These are phyloP conservation scores for Oryzias melastigma DNA, from an alignment of 2,113 vertebrate genomes.

Conservation along the genomic window DNA sequence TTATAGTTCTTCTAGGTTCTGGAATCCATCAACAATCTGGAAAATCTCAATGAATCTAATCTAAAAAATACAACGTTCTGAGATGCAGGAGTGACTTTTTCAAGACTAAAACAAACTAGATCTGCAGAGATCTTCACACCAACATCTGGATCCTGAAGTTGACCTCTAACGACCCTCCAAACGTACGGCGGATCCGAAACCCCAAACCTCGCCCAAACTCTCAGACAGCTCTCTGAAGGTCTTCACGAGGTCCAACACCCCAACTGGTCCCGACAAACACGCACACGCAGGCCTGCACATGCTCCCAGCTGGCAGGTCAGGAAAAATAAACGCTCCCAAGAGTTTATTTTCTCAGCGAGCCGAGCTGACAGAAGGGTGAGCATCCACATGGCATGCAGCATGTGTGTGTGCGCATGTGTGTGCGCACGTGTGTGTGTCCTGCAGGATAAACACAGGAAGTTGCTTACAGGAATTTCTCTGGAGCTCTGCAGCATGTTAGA, in stretches of 20 bases:
- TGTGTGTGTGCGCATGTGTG: constrained; percentile 23
- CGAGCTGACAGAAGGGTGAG: constrained; percentile 66
- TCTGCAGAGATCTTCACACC: too few relatives aligned
- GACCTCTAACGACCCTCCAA: too few relatives aligned
- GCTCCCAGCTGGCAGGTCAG: constrained; percentile 38
- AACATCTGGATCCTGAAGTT: too few relatives aligned
- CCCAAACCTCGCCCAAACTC: background rate
- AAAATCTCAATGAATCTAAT: too few relatives aligned
- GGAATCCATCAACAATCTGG: too few relatives aligned
- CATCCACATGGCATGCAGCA: constrained; percentile 43
- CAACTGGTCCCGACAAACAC: constrained; percentile 9
- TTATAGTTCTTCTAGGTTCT: too few relatives aligned
- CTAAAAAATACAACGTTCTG: too few relatives aligned
- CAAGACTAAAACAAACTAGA: too few relatives aligned
- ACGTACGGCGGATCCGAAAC: too few relatives aligned
- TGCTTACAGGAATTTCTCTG: too few relatives aligned
- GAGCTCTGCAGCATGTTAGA: too few relatives aligned
- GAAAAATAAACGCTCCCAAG: constrained; percentile 69
- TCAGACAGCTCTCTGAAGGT: constrained; percentile 1
- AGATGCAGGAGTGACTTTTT: too few relatives aligned
- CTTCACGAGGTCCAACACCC: background rate
- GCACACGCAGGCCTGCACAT: constrained; percentile 17
- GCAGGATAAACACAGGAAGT: constrained; percentile 46
- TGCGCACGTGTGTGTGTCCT: constrained; percentile 17
- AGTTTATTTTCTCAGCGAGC: constrained; percentile 73